These are phyloP conservation scores for Meteorus cinctellus DNA, from an alignment of 2,888 invertebrate species.

Conservation along the genomic window DNA sequence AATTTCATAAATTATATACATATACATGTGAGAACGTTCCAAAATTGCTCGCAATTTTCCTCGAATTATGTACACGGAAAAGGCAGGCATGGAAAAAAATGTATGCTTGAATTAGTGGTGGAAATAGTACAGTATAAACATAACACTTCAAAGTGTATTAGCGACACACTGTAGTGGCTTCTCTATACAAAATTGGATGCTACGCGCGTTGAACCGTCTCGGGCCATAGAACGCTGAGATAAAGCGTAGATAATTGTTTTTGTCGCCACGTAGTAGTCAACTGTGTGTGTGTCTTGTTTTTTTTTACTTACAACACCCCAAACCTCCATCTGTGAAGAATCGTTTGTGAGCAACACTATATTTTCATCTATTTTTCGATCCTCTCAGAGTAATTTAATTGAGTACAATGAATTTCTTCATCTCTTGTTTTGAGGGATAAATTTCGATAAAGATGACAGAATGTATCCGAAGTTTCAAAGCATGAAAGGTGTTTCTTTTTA, in stretches of 20 bases:
- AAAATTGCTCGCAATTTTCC: not conserved
- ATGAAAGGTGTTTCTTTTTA: too few species aligned
- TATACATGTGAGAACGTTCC: not conserved
- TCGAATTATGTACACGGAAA: not conserved
- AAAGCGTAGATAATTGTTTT: constrained; percentile 50
- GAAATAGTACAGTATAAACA: constrained; percentile 23
- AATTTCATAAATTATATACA: not conserved
- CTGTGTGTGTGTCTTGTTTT: not conserved
- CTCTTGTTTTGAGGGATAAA: too few species aligned
- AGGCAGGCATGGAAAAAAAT: not conserved
- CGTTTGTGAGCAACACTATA: not conserved
- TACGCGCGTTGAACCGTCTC: constrained; percentile 47
- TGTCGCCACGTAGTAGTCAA: not conserved
- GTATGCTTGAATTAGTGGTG: not conserved
- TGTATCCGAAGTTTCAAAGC: too few species aligned
- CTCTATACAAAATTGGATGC: constrained; percentile 45
- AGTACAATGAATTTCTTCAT: too few species aligned
- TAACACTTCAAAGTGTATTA: constrained; percentile 48
- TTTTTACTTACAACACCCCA: not conserved
- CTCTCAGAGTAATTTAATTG: too few species aligned
- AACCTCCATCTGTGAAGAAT: not conserved
- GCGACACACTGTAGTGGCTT: constrained; percentile 45
- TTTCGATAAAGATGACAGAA: too few species aligned
- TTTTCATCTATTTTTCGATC: not conserved
- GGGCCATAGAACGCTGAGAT: constrained; percentile 46